Evolutionary conservation across 2,113 vertebrate genomes (phyloP), one percentile per base, ranked within the genome.

Genomic region (Gopherus flavomarginatus): DNA sequence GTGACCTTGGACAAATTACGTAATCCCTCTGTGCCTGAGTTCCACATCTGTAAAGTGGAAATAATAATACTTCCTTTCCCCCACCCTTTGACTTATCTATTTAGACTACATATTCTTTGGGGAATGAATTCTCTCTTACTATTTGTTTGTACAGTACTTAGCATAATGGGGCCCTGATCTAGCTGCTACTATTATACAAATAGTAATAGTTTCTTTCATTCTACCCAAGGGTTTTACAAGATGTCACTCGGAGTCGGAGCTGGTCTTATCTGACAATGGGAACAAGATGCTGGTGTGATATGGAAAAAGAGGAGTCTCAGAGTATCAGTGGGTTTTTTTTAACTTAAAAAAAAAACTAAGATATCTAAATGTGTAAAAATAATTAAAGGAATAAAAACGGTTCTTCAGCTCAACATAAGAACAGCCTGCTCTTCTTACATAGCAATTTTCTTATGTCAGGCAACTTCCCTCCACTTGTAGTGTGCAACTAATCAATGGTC

Each of bases 21-120:
- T 95, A 96, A 97, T 95, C 85, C 59, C 53, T 88, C 72, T 88
- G 93, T 92, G 84, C 5, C 86, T 87, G 85, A 94, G 87, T 96
- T 27, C 75, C 85, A 65, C 81, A 88, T 87, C 85, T 94, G 79
- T 91, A 92, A 95, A 69, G 92, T 87, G 72, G 81, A 85, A 96
- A 94, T 95, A 95, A 93, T 96, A 96, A 93, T 96, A 50, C 94
- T 62, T 84, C 75, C 84, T 97, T 93, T 92, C 85, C 93, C 42
- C 7, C 22, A 27, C 90, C 92, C 90, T 97, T 92, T 91, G 96
- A 94, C 94, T 96, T 93, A 92, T 84, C 94, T 95, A n/a, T 83
- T 62, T 93, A 79, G 92, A 92, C 1, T 0, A 85, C 47, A 56
- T n/a, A 7, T 19, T 72, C 89, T 1, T 4, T 47, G 27, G 72